Conservation (phyloP, 2,797 vertebrate genomes). For the Florisuga fusca region DNA sequence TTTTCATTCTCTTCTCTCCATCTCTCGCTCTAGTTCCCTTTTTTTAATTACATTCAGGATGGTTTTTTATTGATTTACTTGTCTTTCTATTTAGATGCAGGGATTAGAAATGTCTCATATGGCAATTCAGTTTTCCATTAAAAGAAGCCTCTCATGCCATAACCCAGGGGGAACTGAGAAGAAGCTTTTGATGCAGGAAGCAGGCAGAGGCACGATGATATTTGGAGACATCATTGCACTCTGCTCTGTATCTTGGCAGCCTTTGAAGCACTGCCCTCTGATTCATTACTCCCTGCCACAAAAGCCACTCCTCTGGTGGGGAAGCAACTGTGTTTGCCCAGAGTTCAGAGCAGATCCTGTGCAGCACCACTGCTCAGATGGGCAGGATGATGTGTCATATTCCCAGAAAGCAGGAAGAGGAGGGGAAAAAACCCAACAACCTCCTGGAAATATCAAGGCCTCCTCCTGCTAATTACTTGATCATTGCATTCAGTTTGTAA, state of each 20-base stretch:
- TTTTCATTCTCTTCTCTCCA: conserved; percentile 14
- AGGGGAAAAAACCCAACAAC: background rate
- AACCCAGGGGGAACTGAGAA: background rate
- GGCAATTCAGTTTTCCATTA: conserved; percentile 47
- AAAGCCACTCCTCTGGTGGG: background rate
- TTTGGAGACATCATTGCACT: conserved; percentile 12
- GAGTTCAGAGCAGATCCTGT: fast-evolving
- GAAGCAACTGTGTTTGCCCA: background rate
- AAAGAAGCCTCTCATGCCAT: background rate
- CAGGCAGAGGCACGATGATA: background rate
- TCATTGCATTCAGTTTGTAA: background rate
- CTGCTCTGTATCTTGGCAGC: background rate
- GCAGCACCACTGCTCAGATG: background rate
- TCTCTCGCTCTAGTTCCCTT: background rate
- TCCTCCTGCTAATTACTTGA: background rate
- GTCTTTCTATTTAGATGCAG: conserved; percentile 40
- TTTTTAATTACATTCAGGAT: conserved; percentile 51
- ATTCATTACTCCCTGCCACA: background rate
- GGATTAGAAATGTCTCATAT: conserved; percentile 26
- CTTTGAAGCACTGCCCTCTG: background rate
- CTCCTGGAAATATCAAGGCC: background rate
- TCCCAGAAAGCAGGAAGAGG: background rate
- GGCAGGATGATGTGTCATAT: fast-evolving
- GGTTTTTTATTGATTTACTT: conserved; percentile 60
- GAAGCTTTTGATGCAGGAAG: conserved; percentile 22